Evolutionary conservation across 2,888 invertebrate species (phyloP).

Genomic region (Rhyacophila evoluta): DNA sequence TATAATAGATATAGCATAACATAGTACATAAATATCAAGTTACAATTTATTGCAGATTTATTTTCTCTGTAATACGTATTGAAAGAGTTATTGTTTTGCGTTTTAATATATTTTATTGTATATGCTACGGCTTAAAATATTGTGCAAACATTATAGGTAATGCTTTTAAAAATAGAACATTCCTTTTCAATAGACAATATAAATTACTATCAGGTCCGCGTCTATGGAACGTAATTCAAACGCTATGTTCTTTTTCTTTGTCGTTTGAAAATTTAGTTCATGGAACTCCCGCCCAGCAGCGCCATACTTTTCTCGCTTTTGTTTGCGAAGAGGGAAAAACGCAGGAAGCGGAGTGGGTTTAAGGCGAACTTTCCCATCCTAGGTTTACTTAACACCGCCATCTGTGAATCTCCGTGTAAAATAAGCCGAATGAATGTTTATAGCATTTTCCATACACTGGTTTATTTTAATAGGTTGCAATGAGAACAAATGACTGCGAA

Average conservation of each 20-base stretch:
- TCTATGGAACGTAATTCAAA: not conserved
- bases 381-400: not conserved
- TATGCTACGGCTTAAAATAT: too few relatives aligned
- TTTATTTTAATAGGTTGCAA: not conserved
- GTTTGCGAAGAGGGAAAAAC: not conserved
- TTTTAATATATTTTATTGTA: too few relatives aligned
- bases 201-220: not conserved
- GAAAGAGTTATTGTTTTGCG: too few relatives aligned
- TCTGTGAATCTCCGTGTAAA: not conserved
- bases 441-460: not conserved
- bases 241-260: not conserved
- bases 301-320: not conserved
- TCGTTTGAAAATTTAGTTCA: not conserved
- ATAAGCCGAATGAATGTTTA: not conserved
- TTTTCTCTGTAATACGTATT: too few relatives aligned
- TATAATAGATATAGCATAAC: too few relatives aligned
- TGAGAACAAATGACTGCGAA: not conserved
- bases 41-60: too few relatives aligned
- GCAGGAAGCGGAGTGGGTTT: not conserved
- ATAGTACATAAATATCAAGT: too few relatives aligned
- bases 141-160: too few relatives aligned
- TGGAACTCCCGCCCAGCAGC: not conserved
- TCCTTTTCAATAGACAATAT: not conserved
- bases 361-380: not conserved
- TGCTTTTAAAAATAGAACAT: not conserved